These are phyloP conservation scores for Papilio aristodemus DNA, from an alignment of 1,140 invertebrate species.

Conservation along the genomic window DNA sequence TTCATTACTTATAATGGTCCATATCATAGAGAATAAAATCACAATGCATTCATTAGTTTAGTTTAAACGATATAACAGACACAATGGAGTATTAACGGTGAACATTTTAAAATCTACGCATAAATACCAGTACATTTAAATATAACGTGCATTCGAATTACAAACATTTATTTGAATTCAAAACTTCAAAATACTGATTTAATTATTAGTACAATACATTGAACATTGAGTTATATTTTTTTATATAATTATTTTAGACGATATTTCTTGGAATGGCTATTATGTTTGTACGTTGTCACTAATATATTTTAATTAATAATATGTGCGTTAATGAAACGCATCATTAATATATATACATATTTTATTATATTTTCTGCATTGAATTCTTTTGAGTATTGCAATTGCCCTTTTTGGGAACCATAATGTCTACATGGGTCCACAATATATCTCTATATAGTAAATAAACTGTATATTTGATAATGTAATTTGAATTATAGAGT, in stretches of 20 bases:
- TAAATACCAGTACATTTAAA: constrained; percentile 40
- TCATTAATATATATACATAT: constrained; percentile 1
- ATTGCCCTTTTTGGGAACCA: constrained; percentile 20
- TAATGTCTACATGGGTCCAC: background rate
- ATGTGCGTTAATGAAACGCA: constrained; percentile 20
- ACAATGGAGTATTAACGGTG: constrained; percentile 62
- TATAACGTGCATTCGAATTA: constrained; percentile 38
- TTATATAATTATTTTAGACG: constrained; percentile 28
- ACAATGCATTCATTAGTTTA: constrained; percentile 72
- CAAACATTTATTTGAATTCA: constrained; percentile 34
- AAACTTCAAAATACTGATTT: constrained; percentile 32
- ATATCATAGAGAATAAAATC: constrained; percentile 77
- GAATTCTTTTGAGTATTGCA: constrained; percentile 25
- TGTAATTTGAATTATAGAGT: background rate
- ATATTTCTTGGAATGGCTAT: constrained; percentile 38
- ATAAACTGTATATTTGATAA: background rate
- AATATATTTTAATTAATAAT: constrained; percentile 15
- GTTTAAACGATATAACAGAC: constrained; percentile 66
- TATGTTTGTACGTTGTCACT: constrained; percentile 4
- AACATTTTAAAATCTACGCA: constrained; percentile 42
- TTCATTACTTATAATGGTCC: constrained; percentile 74
- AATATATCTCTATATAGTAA: background rate
- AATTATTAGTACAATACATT: constrained; percentile 30
- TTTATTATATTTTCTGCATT: constrained; percentile 20
- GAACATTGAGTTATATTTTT: constrained; percentile 10